Conservation (phyloP, 2,113 vertebrate species). For the Phaetusa simplex region DNA sequence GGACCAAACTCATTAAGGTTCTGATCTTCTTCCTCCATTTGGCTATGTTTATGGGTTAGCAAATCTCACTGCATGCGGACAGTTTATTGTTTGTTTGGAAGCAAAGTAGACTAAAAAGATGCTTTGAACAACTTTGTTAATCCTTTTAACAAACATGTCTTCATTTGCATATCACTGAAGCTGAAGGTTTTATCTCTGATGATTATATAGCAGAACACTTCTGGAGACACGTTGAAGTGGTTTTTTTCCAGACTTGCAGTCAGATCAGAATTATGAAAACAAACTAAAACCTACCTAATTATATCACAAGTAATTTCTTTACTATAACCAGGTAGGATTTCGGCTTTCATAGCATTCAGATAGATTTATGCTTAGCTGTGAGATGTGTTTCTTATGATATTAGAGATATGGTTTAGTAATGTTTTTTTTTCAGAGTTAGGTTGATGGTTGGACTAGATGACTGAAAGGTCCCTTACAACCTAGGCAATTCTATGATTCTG, state of each 20-base stretch:
- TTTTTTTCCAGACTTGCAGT: background rate
- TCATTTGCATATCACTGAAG: slow-evolving; percentile 33
- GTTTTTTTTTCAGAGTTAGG: no score
- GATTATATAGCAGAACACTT: background rate
- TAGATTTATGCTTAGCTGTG: background rate
- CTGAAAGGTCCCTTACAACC: no score
- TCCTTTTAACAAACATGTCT: slow-evolving; percentile 58
- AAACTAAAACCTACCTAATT: background rate
- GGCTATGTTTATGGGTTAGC: slow-evolving; percentile 37
- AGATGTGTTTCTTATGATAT: background rate
- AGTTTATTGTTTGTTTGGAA: slow-evolving; percentile 61
- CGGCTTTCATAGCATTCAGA: background rate
- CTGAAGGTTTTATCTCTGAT: slow-evolving; percentile 49
- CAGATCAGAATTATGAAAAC: background rate
- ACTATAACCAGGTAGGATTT: background rate
- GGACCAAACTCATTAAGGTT: slow-evolving; percentile 21
- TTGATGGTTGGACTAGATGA: no score
- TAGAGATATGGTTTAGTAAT: no score
- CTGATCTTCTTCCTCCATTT: slow-evolving; percentile 30
- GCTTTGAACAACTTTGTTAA: slow-evolving; percentile 56
- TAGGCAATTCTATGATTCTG: no score
- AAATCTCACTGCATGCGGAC: slow-evolving; percentile 4
- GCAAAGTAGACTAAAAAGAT: slow-evolving; percentile 46
- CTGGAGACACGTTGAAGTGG: background rate
- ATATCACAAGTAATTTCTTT: slow-evolving; percentile 3